Conservation (phyloP, 2,113 vertebrate genomes). For the Cyprinus carpio region DNA sequence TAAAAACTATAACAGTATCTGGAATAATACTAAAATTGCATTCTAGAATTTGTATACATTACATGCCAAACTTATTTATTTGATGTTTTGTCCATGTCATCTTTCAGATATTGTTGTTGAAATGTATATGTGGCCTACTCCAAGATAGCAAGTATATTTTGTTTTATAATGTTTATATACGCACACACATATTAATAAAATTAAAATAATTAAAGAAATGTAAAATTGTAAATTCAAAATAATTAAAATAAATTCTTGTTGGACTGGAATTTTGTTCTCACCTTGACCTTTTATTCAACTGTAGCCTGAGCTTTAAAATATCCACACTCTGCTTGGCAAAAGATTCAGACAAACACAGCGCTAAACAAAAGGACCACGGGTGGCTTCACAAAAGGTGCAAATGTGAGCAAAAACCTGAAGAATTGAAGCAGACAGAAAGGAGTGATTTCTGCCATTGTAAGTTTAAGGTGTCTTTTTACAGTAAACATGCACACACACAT, state of each 20-base stretch:
- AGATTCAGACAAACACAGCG: background rate
- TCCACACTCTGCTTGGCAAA: background rate
- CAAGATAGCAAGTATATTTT: too few relatives aligned
- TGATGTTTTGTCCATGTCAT: background rate
- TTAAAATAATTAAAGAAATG: too few relatives aligned
- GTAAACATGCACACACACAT: conserved; percentile 27
- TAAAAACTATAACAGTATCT: too few relatives aligned
- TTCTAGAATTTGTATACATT: background rate
- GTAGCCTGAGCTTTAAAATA: background rate
- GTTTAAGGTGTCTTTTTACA: background rate
- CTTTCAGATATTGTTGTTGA: background rate
- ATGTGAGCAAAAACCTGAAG: background rate
- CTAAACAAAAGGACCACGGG: background rate
- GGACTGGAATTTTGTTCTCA: background rate
- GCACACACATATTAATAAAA: too few relatives aligned
- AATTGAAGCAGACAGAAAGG: background rate
- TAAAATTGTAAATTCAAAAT: too few relatives aligned
- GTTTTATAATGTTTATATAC: too few relatives aligned
- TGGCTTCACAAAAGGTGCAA: background rate
- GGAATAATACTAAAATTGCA: background rate
- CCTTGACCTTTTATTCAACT: background rate
- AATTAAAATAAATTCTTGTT: too few relatives aligned
- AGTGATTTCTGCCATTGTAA: background rate
- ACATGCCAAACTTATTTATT: background rate
- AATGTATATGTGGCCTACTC: too few relatives aligned